Evolutionary conservation across 1,140 invertebrate species (phyloP), one percentile per base, ranked within the genome.

Genomic region (Drosophila takahashii): DNA sequence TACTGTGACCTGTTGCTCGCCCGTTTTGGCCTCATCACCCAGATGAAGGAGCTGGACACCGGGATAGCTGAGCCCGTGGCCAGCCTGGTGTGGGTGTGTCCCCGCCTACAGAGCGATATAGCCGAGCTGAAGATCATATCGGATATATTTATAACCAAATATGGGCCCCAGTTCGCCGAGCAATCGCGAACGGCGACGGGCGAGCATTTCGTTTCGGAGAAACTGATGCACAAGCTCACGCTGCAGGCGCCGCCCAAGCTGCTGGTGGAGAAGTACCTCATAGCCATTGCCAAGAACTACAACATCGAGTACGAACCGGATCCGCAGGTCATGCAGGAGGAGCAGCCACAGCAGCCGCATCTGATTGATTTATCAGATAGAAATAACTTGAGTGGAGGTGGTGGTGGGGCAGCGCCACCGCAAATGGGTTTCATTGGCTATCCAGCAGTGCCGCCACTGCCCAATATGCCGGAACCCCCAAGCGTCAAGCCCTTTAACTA

Each of bases 1-100:
- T 99, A 98, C 92, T 99, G 98, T 93, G 99, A 99, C 94, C 93
- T 99, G 18, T 92, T 99, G n/a, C 93, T 99, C 15, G 98, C 99
- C 3, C 94, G 98, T 91, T 99, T 99, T 94, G 99, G 99, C 13
- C 93, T 99, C 1, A 96, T 99, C 51, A 97, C 99, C 76, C 98
- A 99, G 93, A 98, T 99, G 96, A 99, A 99, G 95, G 97, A 97
- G 70, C 90, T 99, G 4, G 99, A 99, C 92, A 97, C 98, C 70
- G 98, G 98, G 4, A 93, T 99, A 27, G 96, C 97, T 29, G 99
- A 99, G 93, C 96, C 98, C 4, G 97, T 99, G 75, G 98, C 98
- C 3, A 99, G 96, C 81, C 93, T 99, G 10, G 96, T 99, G 61
- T 99, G 99, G 99, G 97, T 97, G 4, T 96, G 98, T 44, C 98